Evolutionary conservation across 1,140 invertebrate genomes (phyloP).

Genomic region (Drosophila rufa): DNA sequence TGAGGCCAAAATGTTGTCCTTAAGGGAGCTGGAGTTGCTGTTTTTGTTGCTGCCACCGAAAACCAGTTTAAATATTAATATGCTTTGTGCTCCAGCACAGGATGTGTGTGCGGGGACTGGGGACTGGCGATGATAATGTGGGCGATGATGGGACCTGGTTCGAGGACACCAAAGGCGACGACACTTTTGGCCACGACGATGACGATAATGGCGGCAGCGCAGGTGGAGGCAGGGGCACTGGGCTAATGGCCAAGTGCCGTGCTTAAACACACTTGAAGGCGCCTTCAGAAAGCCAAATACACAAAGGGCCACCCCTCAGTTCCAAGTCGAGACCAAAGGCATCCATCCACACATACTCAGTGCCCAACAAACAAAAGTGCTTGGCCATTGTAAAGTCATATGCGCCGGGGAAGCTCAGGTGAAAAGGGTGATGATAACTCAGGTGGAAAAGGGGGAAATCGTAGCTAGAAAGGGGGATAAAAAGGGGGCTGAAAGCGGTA

Average conservation of each 20-base stretch:
- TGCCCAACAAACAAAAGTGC: slow-evolving; percentile 42
- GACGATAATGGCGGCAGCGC: slow-evolving; percentile 29
- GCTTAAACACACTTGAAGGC: slow-evolving; percentile 67
- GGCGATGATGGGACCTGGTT: slow-evolving; percentile 43
- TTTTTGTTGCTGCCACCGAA: slow-evolving; percentile 32
- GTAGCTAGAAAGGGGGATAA: not conserved
- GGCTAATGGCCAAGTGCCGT: slow-evolving; percentile 70
- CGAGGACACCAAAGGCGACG: slow-evolving; percentile 42
- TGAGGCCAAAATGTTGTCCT: slow-evolving; percentile 70
- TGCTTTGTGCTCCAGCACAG: slow-evolving; percentile 47
- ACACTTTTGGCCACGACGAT: slow-evolving; percentile 54
- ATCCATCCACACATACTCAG: slow-evolving; percentile 13
- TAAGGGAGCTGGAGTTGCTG: slow-evolving; percentile 30
- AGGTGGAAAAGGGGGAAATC: not conserved
- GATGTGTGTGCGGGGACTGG: slow-evolving; percentile 26
- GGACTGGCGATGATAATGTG: slow-evolving; percentile 39
- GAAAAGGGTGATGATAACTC: too few relatives aligned
- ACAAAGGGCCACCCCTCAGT: slow-evolving; percentile 36
- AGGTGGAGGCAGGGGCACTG: slow-evolving; percentile 16
- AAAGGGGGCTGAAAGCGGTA: not conserved
- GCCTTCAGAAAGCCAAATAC: slow-evolving; percentile 50
- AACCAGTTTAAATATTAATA: slow-evolving; percentile 76
- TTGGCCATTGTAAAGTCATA: slow-evolving; percentile 45
- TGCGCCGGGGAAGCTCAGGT: not conserved
- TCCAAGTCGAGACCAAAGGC: slow-evolving; percentile 9